Evolutionary conservation across 2,888 invertebrate species (phyloP).

Genomic region (Lathronympha strigana): DNA sequence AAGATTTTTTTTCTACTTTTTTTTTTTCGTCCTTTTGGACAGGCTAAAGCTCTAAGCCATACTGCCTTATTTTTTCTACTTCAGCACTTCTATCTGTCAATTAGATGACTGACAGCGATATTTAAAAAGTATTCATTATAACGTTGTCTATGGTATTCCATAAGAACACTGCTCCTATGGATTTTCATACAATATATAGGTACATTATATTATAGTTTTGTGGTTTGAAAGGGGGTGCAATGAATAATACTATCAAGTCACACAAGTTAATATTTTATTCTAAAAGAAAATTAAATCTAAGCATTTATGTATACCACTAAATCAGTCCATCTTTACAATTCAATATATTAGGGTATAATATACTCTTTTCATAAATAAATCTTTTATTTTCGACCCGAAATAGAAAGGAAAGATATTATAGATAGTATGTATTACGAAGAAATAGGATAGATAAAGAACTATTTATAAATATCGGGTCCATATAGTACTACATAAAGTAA

Average conservation of each 20-base stretch:
- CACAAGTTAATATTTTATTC: constrained; percentile 55
- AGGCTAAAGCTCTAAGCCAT: too few relatives aligned
- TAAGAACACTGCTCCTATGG: too few relatives aligned
- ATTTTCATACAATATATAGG: too few relatives aligned
- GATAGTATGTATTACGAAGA: constrained; percentile 22
- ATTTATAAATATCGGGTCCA: constrained; percentile 29
- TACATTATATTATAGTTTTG: too few relatives aligned
- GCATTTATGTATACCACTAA: constrained; percentile 51
- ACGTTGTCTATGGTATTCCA: too few relatives aligned
- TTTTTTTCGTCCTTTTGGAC: too few relatives aligned
- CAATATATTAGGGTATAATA: constrained; percentile 62
- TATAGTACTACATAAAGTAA: not conserved
- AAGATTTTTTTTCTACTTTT: too few relatives aligned
- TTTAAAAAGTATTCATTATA: too few relatives aligned
- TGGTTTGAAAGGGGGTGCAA: constrained; percentile 1
- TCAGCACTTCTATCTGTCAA: too few relatives aligned
- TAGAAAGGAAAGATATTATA: constrained; percentile 19
- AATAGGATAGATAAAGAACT: constrained; percentile 11
- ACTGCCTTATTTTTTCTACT: too few relatives aligned
- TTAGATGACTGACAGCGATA: too few relatives aligned
- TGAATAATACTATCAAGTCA: constrained; percentile 49
- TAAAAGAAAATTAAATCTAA: constrained; percentile 53
- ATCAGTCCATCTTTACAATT: constrained; percentile 67
- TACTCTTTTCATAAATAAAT: constrained; percentile 59
- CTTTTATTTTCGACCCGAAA: constrained; percentile 46